These are phyloP conservation scores for Homarus gammarus DNA, from an alignment of 2,888 invertebrate species.

Conservation along the genomic window DNA sequence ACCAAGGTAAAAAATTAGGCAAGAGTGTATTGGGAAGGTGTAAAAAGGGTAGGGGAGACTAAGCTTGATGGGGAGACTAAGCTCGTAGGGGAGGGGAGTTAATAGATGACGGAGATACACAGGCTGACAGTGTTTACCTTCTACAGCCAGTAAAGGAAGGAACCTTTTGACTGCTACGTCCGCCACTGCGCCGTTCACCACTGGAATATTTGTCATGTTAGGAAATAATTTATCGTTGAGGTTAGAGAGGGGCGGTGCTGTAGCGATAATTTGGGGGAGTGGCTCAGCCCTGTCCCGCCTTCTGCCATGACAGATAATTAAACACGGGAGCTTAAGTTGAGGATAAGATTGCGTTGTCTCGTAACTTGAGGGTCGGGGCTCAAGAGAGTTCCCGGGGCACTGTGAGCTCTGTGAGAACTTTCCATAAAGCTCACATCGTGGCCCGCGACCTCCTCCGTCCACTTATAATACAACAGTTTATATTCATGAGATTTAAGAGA, in stretches of 20 bases:
- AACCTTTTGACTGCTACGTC: background rate
- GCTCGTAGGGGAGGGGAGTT: background rate
- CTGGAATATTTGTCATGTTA: background rate
- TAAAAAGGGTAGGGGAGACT: background rate
- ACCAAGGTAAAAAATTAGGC: background rate
- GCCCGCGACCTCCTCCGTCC: constrained; percentile 17
- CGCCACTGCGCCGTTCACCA: background rate
- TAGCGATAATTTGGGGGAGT: constrained; percentile 17
- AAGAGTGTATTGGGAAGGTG: background rate
- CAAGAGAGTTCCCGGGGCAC: background rate
- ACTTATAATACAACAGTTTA: constrained; percentile 60
- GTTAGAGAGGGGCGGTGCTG: constrained; percentile 1
- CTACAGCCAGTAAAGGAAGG: no score
- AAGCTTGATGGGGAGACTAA: background rate
- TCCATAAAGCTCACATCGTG: constrained; percentile 11
- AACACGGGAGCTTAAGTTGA: constrained; percentile 34
- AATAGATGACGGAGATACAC: no score
- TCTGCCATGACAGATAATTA: constrained; percentile 27
- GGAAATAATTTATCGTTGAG: background rate
- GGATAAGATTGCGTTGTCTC: constrained; percentile 32
- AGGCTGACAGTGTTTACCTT: no score
- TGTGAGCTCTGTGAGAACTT: background rate
- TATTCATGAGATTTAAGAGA: constrained; percentile 63
- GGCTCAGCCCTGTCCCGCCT: constrained; percentile 22
- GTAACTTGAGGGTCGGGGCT: background rate